These are phyloP conservation scores for Odontesthes bonariensis DNA, from an alignment of 2,113 vertebrate genomes.

Conservation along the genomic window DNA sequence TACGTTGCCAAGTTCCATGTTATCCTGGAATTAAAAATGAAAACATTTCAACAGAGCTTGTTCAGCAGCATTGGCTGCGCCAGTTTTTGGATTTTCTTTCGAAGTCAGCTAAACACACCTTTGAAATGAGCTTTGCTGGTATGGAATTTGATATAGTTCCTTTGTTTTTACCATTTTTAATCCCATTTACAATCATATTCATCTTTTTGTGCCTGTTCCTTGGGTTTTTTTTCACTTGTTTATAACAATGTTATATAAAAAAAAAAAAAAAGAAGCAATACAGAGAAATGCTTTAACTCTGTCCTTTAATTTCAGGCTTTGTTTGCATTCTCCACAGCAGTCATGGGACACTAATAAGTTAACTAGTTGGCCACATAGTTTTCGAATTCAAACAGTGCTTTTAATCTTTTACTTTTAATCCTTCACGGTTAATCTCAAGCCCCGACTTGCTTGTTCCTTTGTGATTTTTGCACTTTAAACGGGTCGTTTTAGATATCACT, in stretches of 20 bases:
- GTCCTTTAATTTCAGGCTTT: not conserved
- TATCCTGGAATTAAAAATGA: no score
- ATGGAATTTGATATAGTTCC: no score
- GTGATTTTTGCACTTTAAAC: not conserved
- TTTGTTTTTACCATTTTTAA: no score
- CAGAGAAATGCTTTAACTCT: not conserved
- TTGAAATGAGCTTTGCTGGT: no score
- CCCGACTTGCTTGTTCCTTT: not conserved
- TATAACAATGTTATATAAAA: not conserved
- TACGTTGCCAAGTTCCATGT: no score
- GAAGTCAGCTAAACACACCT: no score
- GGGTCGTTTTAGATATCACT: not conserved
- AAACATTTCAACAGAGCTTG: no score
- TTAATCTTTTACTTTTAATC: constrained; percentile 27
- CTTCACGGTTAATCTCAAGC: not conserved
- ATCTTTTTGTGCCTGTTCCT: no score
- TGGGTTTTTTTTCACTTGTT: no score
- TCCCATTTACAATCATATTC: no score
- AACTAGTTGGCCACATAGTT: not conserved
- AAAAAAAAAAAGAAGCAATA: not conserved
- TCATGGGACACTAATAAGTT: constrained; percentile 10
- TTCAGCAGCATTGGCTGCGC: no score
- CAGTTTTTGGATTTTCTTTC: no score
- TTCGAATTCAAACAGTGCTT: constrained; percentile 17
- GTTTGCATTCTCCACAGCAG: constrained; percentile 15